Conservation (phyloP, 2,888 invertebrate genomes). For the Nephrocerus scutellatus region DNA sequence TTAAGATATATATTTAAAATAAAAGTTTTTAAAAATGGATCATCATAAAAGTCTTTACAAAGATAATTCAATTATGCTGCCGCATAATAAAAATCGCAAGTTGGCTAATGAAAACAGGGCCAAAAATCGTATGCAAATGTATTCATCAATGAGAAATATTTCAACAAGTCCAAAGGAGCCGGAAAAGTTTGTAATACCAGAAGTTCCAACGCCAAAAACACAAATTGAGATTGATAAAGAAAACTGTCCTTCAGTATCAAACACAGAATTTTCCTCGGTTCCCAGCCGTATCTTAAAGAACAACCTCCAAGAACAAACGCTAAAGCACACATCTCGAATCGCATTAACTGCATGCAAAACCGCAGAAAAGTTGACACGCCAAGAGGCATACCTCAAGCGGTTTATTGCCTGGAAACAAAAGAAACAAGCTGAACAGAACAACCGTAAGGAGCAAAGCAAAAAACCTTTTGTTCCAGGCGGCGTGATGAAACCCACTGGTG, state of each 20-base stretch:
- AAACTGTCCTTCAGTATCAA: not conserved
- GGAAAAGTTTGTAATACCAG: not conserved
- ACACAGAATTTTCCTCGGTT: too few species aligned
- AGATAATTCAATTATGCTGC: not conserved
- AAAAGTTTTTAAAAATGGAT: not conserved
- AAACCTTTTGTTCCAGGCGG: not conserved
- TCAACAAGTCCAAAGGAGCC: not conserved
- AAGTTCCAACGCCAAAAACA: not conserved
- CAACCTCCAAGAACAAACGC: not conserved
- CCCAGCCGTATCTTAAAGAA: not conserved
- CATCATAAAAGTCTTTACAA: constrained; percentile 3
- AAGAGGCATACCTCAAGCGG: constrained; percentile 5
- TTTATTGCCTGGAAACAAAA: constrained; percentile 5
- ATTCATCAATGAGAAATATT: not conserved
- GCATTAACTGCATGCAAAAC: not conserved
- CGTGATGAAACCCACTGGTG: not conserved
- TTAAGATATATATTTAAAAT: too few species aligned
- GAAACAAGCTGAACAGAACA: not conserved
- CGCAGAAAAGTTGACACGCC: not conserved
- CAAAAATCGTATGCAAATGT: constrained; percentile 1
- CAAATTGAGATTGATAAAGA: not conserved
- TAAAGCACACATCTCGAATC: not conserved
- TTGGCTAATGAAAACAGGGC: constrained; percentile 2
- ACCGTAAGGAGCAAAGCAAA: too few species aligned
- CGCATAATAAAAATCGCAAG: not conserved